Base-by-base conservation (phyloP, 2,888 invertebrate genomes). In the Flexamia atlantica region DNA sequence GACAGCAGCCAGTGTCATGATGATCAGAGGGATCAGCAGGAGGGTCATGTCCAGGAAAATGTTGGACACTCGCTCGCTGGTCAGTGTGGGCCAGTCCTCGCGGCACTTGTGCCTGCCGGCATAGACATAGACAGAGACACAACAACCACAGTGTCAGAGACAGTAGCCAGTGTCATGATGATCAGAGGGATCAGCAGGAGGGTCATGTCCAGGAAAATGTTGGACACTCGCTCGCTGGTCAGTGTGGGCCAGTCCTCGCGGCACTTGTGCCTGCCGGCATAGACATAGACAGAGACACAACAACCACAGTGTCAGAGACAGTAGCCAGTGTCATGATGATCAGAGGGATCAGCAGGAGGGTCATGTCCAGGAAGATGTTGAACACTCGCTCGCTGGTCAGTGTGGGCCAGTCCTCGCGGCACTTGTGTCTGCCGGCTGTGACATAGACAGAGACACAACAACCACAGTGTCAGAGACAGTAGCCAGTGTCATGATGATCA, bases 271-370 rank as follows among this genome's bases (percentile, higher is more conserved):
- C 92, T 92, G 91, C 90, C 36, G 36, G 36, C 36, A n/a, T n/a
- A n/a, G n/a, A n/a, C n/a, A n/a, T n/a, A n/a, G n/a, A n/a, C n/a
- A n/a, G n/a, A n/a, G n/a, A n/a, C n/a, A n/a, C n/a, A n/a, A n/a
- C n/a, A n/a, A n/a, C n/a, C n/a, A n/a, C n/a, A n/a, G n/a, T 36
- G 36, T 36, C 36, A 36, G 9, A 36, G 5, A 7, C 4, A 36
- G 9, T 7, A 36, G 36, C 36, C 9, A 23, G 28, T 36, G 92
- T 93, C 95, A 97, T 96, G 84, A 96, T 92, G 87, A 95, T 90
- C 88, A 97, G 91, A 0, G 97, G 97, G 7, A 96, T 90, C 36
- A 96, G 90, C 10, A 97, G 92, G 0, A 97, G 91, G 4, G 93
- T 92, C 1, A 93, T 92, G 87, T 95, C 95, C 88, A 97, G 90